phyloP scores from a whole-genome alignment of 2,797 vertebrate species.

The Sebastes umbrosus region DNA sequence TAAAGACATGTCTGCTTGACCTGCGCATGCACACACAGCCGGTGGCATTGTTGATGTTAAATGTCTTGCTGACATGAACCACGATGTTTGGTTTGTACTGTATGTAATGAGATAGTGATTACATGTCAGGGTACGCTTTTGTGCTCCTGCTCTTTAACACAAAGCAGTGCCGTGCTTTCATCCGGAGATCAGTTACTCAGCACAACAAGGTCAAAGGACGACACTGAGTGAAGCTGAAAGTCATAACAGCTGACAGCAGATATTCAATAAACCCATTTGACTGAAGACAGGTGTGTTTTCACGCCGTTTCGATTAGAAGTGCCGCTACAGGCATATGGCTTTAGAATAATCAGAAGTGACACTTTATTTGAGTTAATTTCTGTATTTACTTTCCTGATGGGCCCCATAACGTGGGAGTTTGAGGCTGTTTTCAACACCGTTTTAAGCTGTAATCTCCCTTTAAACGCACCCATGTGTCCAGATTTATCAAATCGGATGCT shows the following conservation, averaged over 20 bases:
- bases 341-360: neutral
- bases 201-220: constrained; percentile 24
- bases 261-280: constrained; percentile 26
- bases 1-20: neutral
- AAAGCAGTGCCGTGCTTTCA: neutral
- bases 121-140: neutral
- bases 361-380: neutral
- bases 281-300: constrained; percentile 1
- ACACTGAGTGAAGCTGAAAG: constrained; percentile 10
- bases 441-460: neutral
- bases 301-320: constrained; percentile 3
- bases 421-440: neutral
- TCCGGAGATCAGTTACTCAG: constrained; percentile 2
- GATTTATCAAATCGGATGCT: neutral
- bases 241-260: constrained; percentile 22
- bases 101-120: constrained; percentile 18
- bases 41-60: constrained; percentile 6
- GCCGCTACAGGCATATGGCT: neutral
- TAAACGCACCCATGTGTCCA: neutral
- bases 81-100: constrained; percentile 13
- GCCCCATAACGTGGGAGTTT: neutral
- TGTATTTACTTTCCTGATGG: neutral
- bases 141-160: neutral
- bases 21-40: neutral
- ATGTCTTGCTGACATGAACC: constrained; percentile 39